Base-by-base conservation (phyloP, 2,888 invertebrate genomes). In the Hydraecia micacea region DNA sequence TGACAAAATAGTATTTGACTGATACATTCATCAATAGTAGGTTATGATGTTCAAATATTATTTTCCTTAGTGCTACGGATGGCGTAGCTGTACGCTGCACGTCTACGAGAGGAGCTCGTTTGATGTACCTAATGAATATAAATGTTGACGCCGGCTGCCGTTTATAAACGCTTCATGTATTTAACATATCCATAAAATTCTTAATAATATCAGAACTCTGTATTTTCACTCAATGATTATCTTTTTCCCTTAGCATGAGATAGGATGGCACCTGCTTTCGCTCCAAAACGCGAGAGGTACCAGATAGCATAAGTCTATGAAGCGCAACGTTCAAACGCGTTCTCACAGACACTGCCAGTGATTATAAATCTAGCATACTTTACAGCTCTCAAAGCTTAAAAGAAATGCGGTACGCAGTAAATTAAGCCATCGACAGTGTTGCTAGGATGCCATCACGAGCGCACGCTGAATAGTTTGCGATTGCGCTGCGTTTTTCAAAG, bases 401-500 rank as follows among this genome's bases (percentile, higher is more conserved):
- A 85, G 83, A 86, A 87, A 88, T 80, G 78, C 81, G 77, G 81
- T 83, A 68, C 81, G 83, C 85, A 75, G 87, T 89, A 89, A 89
- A 89, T 89, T 89, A 89, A 89, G 84, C 79, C 88, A 89, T 89
- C 86, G 89, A 89, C 89, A 86, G 86, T 84, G 85, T 85, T 84
- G 85, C 96, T 95, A 96, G 96, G 92, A 95, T 95, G 94, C 95
- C 95, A 92, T 93, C 95, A 94, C 94, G 94, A 93, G 91, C 90
- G 90, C 82, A 88, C 87, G 82, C 86, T 90, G 92, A 91, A 92
- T 91, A 90, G 89, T 91, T 91, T 87, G 87, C 88, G 87, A 87
- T 89, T 88, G 85, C 89, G 91, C 91, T 91, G 91, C 88, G 92
- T 93, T 93, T 93, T 91, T 95, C 96, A 96, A 95, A 96, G 95